Percentiles rank a stretch among this genome's conserved stretches.
Conservation (phyloP, 2,888 invertebrate genomes). For the Tryphoninae sp. region DNA sequence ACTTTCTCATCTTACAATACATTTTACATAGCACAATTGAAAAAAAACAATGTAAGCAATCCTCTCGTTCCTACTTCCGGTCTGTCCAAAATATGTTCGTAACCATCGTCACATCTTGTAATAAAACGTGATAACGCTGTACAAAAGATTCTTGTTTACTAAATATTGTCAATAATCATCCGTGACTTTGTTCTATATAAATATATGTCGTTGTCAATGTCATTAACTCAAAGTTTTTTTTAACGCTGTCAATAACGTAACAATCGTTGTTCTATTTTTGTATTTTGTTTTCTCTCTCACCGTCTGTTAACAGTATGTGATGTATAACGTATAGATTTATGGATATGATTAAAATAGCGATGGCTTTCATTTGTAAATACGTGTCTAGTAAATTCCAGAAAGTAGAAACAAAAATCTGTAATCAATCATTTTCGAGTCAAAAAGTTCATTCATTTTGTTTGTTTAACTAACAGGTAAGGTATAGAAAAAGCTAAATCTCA, state of each 20-base stretch:
- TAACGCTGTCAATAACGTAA: constrained; percentile 66
- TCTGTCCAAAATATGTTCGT: constrained; percentile 35
- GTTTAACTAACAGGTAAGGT: constrained; percentile 51
- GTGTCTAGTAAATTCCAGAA: neutral
- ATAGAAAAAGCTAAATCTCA: constrained; percentile 12
- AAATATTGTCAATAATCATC: constrained; percentile 47
- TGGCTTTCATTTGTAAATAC: constrained; percentile 37
- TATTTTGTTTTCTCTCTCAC: constrained; percentile 37
- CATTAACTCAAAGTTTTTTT: constrained; percentile 61
- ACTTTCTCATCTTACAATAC: constrained; percentile 26
- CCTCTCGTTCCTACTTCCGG: constrained; percentile 29
- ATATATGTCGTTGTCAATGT: constrained; percentile 46
- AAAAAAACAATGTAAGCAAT: neutral
- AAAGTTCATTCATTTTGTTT: neutral
- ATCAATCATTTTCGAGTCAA: neutral
- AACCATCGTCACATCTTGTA: constrained; percentile 31
- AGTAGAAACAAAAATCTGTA: neutral
- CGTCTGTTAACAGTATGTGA: constrained; percentile 38
- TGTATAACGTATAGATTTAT: constrained; percentile 35
- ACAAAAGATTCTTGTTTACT: constrained; percentile 33
- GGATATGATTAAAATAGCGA: constrained; percentile 29
- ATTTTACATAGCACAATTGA: constrained; percentile 33
- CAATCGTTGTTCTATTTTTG: constrained; percentile 24
- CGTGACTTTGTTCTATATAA: constrained; percentile 12
- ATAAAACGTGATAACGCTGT: constrained; percentile 52